Evolutionary conservation across 2,888 invertebrate species (phyloP).

Genomic region (Erannis defoliaria): DNA sequence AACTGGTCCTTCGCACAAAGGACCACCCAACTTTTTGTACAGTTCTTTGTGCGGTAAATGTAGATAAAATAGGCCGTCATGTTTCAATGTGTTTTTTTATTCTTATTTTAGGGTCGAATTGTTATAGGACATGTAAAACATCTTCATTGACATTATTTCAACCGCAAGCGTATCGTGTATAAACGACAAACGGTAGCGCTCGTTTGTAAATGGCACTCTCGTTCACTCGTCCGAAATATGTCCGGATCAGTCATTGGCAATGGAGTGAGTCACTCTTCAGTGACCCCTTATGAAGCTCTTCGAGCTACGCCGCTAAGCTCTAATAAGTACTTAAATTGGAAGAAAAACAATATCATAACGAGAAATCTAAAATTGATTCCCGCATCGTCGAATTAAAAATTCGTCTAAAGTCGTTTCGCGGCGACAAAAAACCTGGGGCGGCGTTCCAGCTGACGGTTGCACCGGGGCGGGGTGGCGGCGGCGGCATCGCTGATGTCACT

Average conservation of each 20-base stretch:
- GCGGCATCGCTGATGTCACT: conserved; percentile 73
- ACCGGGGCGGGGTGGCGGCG: conserved; percentile 59
- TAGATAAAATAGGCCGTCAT: conserved; percentile 72
- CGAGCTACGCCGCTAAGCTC: too few relatives aligned
- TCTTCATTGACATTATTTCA: conserved; percentile 22
- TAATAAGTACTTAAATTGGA: too few relatives aligned
- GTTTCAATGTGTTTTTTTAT: conserved; percentile 62
- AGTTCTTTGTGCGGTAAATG: conserved; percentile 70
- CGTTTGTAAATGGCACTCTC: too few relatives aligned
- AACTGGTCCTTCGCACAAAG: conserved; percentile 81
- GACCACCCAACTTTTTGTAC: conserved; percentile 74
- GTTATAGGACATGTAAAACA: conserved; percentile 26
- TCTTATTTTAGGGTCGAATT: conserved; percentile 48
- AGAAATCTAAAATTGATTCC: conserved; percentile 37
- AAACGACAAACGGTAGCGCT: background rate
- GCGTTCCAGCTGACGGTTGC: conserved; percentile 67
- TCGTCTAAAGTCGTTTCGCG: conserved; percentile 56
- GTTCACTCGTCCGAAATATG: too few relatives aligned
- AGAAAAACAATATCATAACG: conserved; percentile 14
- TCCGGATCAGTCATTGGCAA: too few relatives aligned
- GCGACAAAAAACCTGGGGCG: conserved; percentile 69
- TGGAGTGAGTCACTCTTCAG: too few relatives aligned
- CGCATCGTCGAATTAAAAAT: conserved; percentile 55
- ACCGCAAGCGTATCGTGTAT: conserved; percentile 5
- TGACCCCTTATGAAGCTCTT: too few relatives aligned